These are phyloP conservation scores for Naso thynnoides DNA, from an alignment of 2,797 vertebrate genomes.

Conservation along the genomic window DNA sequence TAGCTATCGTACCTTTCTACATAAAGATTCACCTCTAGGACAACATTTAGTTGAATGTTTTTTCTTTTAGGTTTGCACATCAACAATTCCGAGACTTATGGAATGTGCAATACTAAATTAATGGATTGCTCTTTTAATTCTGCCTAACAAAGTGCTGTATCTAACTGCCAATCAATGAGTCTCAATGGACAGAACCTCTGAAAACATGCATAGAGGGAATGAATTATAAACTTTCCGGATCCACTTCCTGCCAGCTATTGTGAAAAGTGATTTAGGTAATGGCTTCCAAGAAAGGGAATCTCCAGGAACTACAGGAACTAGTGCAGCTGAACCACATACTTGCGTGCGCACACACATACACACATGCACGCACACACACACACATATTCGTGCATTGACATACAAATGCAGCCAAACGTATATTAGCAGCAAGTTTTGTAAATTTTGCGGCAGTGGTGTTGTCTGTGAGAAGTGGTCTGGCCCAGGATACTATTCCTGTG, in stretches of 20 bases:
- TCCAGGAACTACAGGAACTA: constrained; percentile 46
- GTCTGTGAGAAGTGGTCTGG: constrained; percentile 66
- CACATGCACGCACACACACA: constrained; percentile 8
- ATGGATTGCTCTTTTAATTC: constrained; percentile 4
- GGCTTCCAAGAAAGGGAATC: constrained; percentile 61
- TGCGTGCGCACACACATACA: constrained; percentile 1
- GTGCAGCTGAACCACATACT: constrained; percentile 33
- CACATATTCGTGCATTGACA: constrained; percentile 1
- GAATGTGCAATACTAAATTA: constrained; percentile 5
- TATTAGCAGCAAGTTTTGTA: constrained; percentile 48
- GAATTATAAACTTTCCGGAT: constrained; percentile 31
- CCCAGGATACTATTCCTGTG: constrained; percentile 48
- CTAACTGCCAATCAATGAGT: constrained; percentile 28
- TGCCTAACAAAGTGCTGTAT: constrained; percentile 11
- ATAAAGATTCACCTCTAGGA: no score
- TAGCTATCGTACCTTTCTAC: no score
- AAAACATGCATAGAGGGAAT: constrained; percentile 27
- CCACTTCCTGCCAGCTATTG: constrained; percentile 46
- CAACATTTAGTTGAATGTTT: no score
- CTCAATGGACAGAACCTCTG: constrained; percentile 16
- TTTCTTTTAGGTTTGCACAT: no score
- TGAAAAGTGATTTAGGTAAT: constrained; percentile 60
- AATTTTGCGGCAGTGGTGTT: constrained; percentile 34
- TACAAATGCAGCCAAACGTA: constrained; percentile 25
- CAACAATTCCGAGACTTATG: background rate